phyloP scores from a whole-genome alignment of 2,113 vertebrate genomes.

The Ailurus styani region DNA sequence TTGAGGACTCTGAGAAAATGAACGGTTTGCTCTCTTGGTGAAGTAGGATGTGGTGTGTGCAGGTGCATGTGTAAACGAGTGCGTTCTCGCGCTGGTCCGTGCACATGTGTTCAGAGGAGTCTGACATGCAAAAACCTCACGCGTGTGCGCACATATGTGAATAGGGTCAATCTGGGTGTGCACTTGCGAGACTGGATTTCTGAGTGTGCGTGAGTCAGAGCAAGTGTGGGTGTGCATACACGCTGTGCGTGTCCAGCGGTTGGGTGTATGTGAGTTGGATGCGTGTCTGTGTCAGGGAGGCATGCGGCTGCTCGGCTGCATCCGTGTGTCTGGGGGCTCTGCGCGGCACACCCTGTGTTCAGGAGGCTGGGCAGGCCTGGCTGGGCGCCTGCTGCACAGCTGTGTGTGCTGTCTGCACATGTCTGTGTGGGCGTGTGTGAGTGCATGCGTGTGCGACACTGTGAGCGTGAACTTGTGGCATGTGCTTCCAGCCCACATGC shows the following conservation, averaged over 20 bases:
- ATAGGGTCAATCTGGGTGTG: accelerated
- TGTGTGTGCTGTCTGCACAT: accelerated
- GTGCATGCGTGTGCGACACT: accelerated
- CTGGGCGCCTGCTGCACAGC: neutral
- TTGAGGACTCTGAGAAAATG: neutral
- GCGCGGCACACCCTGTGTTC: neutral
- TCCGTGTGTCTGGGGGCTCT: accelerated
- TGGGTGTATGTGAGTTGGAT: neutral
- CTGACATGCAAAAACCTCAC: neutral
- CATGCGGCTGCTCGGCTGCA: neutral
- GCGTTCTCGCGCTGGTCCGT: neutral
- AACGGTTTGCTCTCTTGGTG: neutral
- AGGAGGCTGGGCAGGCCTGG: neutral
- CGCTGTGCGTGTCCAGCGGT: no score
- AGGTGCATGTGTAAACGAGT: neutral
- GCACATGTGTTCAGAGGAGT: neutral
- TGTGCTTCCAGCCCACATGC: accelerated
- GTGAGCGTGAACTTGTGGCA: neutral
- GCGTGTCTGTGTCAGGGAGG: neutral
- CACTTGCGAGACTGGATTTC: neutral
- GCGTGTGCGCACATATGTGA: accelerated
- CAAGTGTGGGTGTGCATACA: accelerated
- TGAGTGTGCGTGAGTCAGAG: neutral
- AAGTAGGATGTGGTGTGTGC: neutral
- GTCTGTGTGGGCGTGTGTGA: accelerated